Evolutionary conservation across 1,140 invertebrate genomes (phyloP).

Genomic region (Zelostemma sp.): DNA sequence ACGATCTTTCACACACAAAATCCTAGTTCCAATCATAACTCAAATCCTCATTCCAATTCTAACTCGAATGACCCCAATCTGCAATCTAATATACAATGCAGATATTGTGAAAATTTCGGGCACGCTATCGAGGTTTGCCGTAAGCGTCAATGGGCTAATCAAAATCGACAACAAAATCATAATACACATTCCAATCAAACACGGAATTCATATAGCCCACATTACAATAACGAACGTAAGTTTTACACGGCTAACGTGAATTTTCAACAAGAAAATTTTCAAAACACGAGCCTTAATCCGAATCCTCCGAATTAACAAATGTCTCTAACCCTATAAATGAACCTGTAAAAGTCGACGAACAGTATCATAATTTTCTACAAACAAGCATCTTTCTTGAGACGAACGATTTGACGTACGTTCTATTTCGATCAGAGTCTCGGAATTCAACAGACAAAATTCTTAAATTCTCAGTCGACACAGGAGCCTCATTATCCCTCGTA

Average conservation of each 20-base stretch:
- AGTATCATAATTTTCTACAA: conserved; percentile 3
- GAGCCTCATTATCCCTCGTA: conserved; percentile 20
- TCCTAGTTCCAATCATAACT: background rate
- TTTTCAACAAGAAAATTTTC: background rate
- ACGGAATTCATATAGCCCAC: background rate
- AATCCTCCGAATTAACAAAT: background rate
- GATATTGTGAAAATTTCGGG: conserved; percentile 4
- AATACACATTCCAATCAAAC: background rate
- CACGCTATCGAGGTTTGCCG: background rate
- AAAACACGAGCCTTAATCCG: background rate
- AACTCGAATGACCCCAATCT: too few species aligned
- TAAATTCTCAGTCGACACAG: conserved; percentile 25
- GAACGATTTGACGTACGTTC: conserved; percentile 19
- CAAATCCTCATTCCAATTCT: background rate
- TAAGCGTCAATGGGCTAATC: background rate
- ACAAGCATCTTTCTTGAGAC: conserved; percentile 7
- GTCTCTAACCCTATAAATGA: too few species aligned
- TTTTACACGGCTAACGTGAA: background rate
- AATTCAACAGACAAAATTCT: conserved; percentile 9
- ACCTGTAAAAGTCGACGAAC: too few species aligned
- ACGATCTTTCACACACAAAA: background rate
- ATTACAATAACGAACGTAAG: conserved; percentile 4
- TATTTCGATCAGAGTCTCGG: conserved; percentile 8
- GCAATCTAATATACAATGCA: too few species aligned
- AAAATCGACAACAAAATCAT: conserved; percentile 1